Base-by-base conservation (phyloP, 1,140 invertebrate species). In the Penaeus japonicus region DNA sequence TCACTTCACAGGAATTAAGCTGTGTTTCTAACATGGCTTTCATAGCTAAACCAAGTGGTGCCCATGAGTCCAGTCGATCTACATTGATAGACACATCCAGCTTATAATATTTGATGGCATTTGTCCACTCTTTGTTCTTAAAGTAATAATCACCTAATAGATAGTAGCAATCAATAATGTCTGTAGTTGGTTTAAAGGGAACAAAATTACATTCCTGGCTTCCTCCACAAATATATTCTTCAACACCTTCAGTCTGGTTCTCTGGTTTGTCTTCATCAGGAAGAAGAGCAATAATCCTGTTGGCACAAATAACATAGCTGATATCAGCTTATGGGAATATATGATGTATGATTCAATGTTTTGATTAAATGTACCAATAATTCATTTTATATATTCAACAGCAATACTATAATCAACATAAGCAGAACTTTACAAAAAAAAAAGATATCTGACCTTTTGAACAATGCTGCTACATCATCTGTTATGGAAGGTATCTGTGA, bases 91-190 rank as follows among this genome's bases (percentile, higher is more conserved):
- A 95, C 0, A 99, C 93, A 93, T 99, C 98, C 85, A 96, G 92
- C 39, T 95, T 93, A 92, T 97, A 98, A 93, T 96, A 97, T 90
- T 96, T 95, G 10, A 96, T 94, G 4, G 97, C 96, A 92, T 92
- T 93, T 90, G 94, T 93, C 93, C 93, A 94, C 82, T 95, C 95
- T 87, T 96, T 96, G 90, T 95, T 96, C 93, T 99, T 99, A 91
- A 98, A 98, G 92, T 98, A 96, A 93, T 96, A 97, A 93, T 99
- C 98, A 10, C 95, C 98, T 54, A 99, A 92, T 3, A 98, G 93
- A 92, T 98, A 99, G 92, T 96, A 99, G 73, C 98, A 95, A 62
- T 96, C 95, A 24, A 91, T 62, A 20, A 86, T 86, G 59, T 89
- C 79, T 24, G 77, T 70, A 17, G 81, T 39, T 7, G 55, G 39